A percentile compares a stretch with the other conserved stretches of the same genome.
phyloP scores from a whole-genome alignment of 2,113 vertebrate genomes.

The Lagopus leucura region DNA sequence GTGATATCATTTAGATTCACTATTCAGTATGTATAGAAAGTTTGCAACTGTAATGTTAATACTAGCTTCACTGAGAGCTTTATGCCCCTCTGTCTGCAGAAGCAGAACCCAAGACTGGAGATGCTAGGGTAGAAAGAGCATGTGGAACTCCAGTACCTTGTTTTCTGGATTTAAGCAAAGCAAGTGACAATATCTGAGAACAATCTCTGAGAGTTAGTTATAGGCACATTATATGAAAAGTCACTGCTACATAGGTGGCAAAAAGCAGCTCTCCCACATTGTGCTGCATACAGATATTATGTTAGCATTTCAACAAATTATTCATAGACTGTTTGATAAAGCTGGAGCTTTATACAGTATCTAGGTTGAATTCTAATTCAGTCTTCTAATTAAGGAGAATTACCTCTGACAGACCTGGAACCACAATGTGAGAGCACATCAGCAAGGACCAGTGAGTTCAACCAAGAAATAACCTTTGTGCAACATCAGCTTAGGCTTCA shows the following conservation, averaged over 20 bases:
- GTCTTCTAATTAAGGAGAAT: background rate
- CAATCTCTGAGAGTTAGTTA: rapidly evolving
- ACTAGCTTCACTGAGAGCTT: background rate
- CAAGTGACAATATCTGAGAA: background rate
- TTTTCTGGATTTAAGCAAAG: background rate
- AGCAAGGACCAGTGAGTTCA: background rate
- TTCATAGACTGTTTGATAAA: conserved; percentile 17
- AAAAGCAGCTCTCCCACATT: background rate
- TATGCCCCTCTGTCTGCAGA: background rate
- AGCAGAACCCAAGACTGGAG: rapidly evolving
- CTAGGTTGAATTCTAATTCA: background rate
- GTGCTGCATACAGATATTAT: background rate
- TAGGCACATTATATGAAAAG: background rate
- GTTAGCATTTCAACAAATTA: background rate
- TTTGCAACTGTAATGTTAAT: background rate
- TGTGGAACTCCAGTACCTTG: background rate
- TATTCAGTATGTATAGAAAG: background rate
- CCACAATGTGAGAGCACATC: background rate
- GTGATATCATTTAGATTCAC: background rate
- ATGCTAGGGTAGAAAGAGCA: background rate
- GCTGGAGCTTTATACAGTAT: background rate
- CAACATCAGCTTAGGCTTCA: background rate
- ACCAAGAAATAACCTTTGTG: background rate
- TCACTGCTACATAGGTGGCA: rapidly evolving
- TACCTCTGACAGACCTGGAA: background rate